Conservation (phyloP, 1,140 invertebrate genomes). For the Lordiphosa stackelbergi region DNA sequence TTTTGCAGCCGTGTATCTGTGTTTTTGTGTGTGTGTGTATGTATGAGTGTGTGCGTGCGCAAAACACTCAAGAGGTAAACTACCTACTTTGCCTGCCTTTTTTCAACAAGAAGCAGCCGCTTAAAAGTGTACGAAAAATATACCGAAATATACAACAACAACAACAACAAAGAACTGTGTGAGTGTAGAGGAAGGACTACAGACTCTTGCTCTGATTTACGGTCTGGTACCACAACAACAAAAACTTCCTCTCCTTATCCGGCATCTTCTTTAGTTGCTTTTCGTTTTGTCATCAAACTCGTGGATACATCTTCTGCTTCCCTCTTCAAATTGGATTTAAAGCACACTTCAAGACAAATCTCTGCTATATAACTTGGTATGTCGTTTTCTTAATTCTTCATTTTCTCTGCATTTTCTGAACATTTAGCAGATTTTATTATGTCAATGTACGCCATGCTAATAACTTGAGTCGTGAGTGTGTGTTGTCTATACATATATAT, state of each 20-base stretch:
- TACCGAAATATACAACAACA: conserved; percentile 36
- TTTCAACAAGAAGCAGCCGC: conserved; percentile 47
- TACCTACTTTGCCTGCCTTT: conserved; percentile 66
- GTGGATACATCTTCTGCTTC: conserved; percentile 4
- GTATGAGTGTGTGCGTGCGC: conserved; percentile 41
- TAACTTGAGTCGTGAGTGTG: conserved; percentile 32
- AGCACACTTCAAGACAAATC: conserved; percentile 26
- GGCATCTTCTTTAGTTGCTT: conserved; percentile 25
- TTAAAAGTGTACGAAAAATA: conserved; percentile 67
- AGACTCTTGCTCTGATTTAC: conserved; percentile 56
- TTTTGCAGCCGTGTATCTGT: conserved; percentile 30
- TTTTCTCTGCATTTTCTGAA: conserved; percentile 23
- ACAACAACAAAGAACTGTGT: conserved; percentile 11
- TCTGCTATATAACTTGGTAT: conserved; percentile 34
- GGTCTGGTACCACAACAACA: conserved; percentile 9
- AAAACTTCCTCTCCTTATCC: conserved; percentile 36
- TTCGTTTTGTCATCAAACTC: conserved; percentile 11
- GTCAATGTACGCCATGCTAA: conserved; percentile 2
- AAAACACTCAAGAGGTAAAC: conserved; percentile 60
- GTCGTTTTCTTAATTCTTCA: conserved; percentile 19
- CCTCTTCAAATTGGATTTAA: conserved; percentile 46
- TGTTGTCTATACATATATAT: conserved; percentile 28
- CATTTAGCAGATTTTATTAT: conserved; percentile 36
- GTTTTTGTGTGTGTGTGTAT: conserved; percentile 23
- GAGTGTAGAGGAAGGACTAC: conserved; percentile 14